A percentile compares a stretch with the other conserved stretches of the same genome.
Evolutionary conservation across 2,113 vertebrate genomes (phyloP).

Genomic region (Lophius piscatorius): DNA sequence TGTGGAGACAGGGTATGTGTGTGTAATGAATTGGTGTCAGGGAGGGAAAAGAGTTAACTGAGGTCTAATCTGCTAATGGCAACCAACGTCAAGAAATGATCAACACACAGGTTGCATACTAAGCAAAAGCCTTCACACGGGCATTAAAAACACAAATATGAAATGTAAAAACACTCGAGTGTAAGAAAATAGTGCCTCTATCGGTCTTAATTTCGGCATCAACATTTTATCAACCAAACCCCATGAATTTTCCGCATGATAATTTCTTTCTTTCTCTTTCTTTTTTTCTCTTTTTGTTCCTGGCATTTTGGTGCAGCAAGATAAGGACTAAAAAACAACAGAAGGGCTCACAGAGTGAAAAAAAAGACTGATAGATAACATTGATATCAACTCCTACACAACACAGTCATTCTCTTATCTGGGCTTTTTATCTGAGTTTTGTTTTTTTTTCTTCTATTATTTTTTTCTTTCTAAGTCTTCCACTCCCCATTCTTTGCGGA

Average conservation of each 20-base stretch:
- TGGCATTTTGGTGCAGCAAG: conserved; percentile 95
- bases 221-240: conserved; percentile 82
- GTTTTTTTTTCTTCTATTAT: conserved; percentile 54
- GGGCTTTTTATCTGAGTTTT: conserved; percentile 91
- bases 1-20: conserved; percentile 29
- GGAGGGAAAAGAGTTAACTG: conserved; percentile 73
- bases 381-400: conserved; percentile 96
- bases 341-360: conserved; percentile 91
- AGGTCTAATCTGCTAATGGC: conserved; percentile 70
- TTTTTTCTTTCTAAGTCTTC: conserved; percentile 57
- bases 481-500: conserved; percentile 77
- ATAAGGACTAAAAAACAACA: conserved; percentile 95
- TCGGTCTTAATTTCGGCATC: conserved; percentile 83
- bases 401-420: conserved; percentile 91
- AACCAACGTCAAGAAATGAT: conserved; percentile 55
- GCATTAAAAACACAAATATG: conserved; percentile 21
- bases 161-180: conserved; percentile 65
- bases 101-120: conserved; percentile 43
- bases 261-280: conserved; percentile 86
- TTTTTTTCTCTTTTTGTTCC: conserved; percentile 95
- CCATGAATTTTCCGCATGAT: conserved; percentile 86
- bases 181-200: conserved; percentile 47
- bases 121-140: conserved; percentile 49
- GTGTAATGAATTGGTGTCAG: conserved; percentile 66
- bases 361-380: conserved; percentile 96